phyloP scores from a whole-genome alignment of 2,888 invertebrate genomes.

The Mesopsocus fuscifrons region DNA sequence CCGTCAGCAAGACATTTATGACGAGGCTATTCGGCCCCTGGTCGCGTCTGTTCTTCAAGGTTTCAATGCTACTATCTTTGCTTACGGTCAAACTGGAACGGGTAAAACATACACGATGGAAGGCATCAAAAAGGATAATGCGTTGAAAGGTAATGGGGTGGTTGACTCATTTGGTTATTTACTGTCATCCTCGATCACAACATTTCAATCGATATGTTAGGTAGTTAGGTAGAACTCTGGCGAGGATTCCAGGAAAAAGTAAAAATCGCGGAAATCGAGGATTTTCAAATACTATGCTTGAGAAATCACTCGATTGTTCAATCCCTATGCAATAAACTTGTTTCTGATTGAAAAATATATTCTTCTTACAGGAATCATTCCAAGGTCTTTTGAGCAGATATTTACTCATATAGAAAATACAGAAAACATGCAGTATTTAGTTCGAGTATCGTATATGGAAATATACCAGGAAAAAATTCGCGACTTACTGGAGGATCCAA shows the following conservation, averaged over 20 bases:
- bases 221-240: too few species aligned
- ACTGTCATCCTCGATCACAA: too few species aligned
- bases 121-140: constrained; percentile 26
- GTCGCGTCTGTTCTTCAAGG: constrained; percentile 91
- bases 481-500: constrained; percentile 23
- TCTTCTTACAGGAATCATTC: constrained; percentile 67
- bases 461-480: constrained; percentile 87
- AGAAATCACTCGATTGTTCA: too few species aligned
- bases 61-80: constrained; percentile 97
- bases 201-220: too few species aligned
- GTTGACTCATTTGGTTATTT: too few species aligned
- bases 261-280: too few species aligned
- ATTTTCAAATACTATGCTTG: too few species aligned
- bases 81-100: constrained; percentile 96
- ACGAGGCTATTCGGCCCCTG: constrained; percentile 86
- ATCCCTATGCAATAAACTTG: too few species aligned
- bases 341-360: too few species aligned
- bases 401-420: constrained; percentile 87
- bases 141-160: constrained; percentile 3
- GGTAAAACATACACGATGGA: constrained; percentile 64
- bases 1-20: constrained; percentile 81
- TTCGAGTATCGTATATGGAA: constrained; percentile 91
- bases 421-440: constrained; percentile 85
- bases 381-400: constrained; percentile 92
- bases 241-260: not conserved